Conservation (phyloP, 2,113 vertebrate genomes). For the Crotophaga sulcirostris region DNA sequence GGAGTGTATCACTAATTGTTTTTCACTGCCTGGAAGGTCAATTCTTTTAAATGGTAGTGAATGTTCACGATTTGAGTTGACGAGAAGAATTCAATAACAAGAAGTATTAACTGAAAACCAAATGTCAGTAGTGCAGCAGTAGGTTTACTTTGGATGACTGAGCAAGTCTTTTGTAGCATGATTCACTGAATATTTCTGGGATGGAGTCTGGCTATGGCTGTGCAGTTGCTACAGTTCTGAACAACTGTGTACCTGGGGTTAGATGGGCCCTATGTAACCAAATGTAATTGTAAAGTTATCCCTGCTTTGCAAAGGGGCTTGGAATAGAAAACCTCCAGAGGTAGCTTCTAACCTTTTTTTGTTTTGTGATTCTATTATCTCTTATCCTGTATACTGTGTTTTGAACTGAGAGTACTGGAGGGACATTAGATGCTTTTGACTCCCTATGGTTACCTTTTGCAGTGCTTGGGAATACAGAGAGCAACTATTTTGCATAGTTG, state of each 20-base stretch:
- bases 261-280: neutral
- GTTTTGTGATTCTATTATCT: neutral
- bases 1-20: constrained; percentile 40
- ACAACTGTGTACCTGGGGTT: neutral
- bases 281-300: neutral
- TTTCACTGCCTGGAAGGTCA: constrained; percentile 54
- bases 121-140: neutral
- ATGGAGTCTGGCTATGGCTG: neutral
- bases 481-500: neutral
- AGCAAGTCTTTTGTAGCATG: neutral
- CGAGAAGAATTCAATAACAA: neutral
- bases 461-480: neutral
- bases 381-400: neutral
- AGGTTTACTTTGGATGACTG: neutral
- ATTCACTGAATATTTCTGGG: neutral
- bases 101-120: neutral
- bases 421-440: neutral
- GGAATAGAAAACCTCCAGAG: neutral
- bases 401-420: neutral
- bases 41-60: neutral
- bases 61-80: neutral
- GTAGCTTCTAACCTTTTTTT: neutral
- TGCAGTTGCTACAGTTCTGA: neutral
- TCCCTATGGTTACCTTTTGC: neutral
- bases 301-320: neutral